Evolutionary conservation across 2,797 vertebrate species (phyloP).

Genomic region (Varecia variegata): DNA sequence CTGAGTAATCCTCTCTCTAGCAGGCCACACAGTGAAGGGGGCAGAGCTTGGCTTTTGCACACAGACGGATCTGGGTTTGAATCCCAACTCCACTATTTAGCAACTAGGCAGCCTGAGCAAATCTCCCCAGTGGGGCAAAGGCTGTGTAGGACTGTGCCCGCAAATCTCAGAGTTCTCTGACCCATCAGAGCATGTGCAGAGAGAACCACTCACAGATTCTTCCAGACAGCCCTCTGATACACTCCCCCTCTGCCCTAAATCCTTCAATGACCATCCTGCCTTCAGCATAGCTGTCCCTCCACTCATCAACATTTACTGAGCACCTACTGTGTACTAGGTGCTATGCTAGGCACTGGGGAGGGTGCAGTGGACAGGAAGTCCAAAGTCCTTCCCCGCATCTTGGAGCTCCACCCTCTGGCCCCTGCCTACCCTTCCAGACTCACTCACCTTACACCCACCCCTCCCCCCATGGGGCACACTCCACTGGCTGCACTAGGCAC

Average conservation of each 20-base stretch:
- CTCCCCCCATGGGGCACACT: neutral
- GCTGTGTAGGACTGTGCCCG: neutral
- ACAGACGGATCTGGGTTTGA: neutral
- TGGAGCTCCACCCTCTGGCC: neutral
- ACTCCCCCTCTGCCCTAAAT: neutral
- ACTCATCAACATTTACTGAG: neutral
- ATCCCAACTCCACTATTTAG: neutral
- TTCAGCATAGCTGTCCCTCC: neutral
- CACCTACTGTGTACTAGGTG: neutral
- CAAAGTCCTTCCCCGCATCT: neutral
- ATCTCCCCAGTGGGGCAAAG: neutral
- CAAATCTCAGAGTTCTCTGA: neutral
- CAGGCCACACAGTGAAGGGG: neutral
- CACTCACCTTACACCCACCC: rapidly evolving
- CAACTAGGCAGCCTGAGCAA: neutral
- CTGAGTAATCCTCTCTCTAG: neutral
- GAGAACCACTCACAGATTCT: neutral
- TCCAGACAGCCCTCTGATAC: neutral
- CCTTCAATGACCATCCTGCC: neutral
- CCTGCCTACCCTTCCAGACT: neutral
- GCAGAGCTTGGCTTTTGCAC: neutral
- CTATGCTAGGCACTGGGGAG: neutral
- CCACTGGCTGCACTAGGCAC: neutral
- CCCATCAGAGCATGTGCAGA: neutral
- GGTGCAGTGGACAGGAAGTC: neutral